phyloP scores from a whole-genome alignment of 2,888 invertebrate species.

The Nymphalis polychloros region DNA sequence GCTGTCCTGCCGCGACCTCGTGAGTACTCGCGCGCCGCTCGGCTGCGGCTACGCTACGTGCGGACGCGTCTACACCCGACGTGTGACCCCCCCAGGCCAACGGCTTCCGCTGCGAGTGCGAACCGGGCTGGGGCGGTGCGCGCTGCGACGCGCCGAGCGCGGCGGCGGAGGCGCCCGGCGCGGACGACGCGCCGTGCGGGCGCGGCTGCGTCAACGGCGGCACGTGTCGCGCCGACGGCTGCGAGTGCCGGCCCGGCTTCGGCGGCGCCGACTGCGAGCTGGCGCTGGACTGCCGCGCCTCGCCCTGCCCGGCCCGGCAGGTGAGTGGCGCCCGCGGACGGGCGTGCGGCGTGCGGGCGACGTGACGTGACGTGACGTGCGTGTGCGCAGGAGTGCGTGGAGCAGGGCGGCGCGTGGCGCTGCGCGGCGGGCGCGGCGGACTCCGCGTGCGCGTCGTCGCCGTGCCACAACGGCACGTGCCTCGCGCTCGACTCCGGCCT shows the following conservation, averaged over 20 bases:
- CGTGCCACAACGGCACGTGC: slow-evolving; percentile 90
- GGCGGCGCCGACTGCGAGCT: slow-evolving; percentile 84
- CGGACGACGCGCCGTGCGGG: background rate
- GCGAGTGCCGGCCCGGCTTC: slow-evolving; percentile 85
- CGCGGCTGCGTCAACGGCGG: slow-evolving; percentile 57
- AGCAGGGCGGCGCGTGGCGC: slow-evolving; percentile 73
- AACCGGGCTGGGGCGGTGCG: slow-evolving; percentile 85
- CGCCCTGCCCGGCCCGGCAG: slow-evolving; percentile 55
- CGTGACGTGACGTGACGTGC: slow-evolving; percentile 82
- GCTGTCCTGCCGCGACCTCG: slow-evolving; percentile 82
- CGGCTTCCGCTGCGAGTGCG: slow-evolving; percentile 86
- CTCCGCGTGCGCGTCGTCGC: slow-evolving; percentile 84
- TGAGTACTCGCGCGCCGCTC: slow-evolving; percentile 66
- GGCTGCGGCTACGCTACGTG: background rate
- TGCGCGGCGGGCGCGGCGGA: slow-evolving; percentile 83
- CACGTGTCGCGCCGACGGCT: slow-evolving; percentile 76
- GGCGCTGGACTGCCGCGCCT: slow-evolving; percentile 84
- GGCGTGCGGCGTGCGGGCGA: slow-evolving; percentile 71
- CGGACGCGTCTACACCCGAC: background rate
- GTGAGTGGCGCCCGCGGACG: slow-evolving; percentile 71
- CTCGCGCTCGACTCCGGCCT: slow-evolving; percentile 83
- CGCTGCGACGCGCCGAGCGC: slow-evolving; percentile 79
- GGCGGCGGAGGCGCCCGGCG: slow-evolving; percentile 73
- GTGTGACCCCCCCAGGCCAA: slow-evolving; percentile 46
- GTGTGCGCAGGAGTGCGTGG: slow-evolving; percentile 74